Base-by-base conservation (phyloP, 2,888 invertebrate species). In the Cremastinae sp. region DNA sequence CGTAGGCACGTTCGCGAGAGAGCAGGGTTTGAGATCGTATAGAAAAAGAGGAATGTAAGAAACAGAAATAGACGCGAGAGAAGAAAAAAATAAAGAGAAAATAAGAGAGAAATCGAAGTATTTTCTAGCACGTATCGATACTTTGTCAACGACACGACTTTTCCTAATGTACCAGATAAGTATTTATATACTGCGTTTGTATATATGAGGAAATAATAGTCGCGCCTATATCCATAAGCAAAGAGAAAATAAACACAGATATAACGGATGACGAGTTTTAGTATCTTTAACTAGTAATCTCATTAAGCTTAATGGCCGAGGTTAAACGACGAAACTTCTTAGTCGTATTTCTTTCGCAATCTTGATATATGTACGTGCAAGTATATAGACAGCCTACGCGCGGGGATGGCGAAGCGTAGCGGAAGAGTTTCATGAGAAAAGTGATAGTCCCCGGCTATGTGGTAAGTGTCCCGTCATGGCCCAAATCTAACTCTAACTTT, bases 261-360 rank as follows among this genome's bases (percentile, higher is more conserved):
- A 14, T 45, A 28, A 2, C 64, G 41, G 41, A 53, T 37, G 49
- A 72, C 66, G 68, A 75, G 72, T 68, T 68, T 58, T 62, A 68
- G 71, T 72, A 72, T 75, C 75, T 68, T 75, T 72, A 75, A 72
- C 68, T 72, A 58, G 84, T 82, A 82, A 84, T 84, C 84, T 84
- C 84, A 83, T 85, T 84, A 84, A 83, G 83, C 82, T 80, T 82
- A 84, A 85, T 82, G 81, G 78, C 81, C 79, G 78, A 80, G 74
- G 79, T 82, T 81, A 81, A 83, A 82, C 83, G 83, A 81, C 80
- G 77, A 77, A 85, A 85, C 78, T 85, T 84, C 79, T 75, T 41
- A 59, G 78, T 58, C 82, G 80, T 81, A 83, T 81, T 85, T 83
- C 80, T 81, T 80, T 66, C 70, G 58, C 82, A 80, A 81, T 82